phyloP scores from a whole-genome alignment of 1,140 invertebrate genomes.

The Drosophila erecta region DNA sequence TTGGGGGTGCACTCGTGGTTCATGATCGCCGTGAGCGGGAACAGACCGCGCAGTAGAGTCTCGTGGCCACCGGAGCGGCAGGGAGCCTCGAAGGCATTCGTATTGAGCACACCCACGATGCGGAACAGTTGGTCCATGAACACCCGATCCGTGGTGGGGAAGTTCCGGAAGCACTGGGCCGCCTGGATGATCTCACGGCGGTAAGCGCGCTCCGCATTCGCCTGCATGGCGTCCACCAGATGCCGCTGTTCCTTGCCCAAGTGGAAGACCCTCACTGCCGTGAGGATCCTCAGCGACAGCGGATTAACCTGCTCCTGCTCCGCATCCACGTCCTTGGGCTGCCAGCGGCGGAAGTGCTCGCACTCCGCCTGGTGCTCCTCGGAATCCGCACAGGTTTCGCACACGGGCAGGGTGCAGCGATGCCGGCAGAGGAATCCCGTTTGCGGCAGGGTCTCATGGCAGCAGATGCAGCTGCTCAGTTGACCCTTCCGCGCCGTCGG shows the following conservation, averaged over 20 bases:
- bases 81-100: slow-evolving; percentile 90
- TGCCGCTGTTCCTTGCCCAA: slow-evolving; percentile 86
- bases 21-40: slow-evolving; percentile 89
- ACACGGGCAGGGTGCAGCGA: slow-evolving; percentile 84
- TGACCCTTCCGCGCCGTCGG: slow-evolving; percentile 85
- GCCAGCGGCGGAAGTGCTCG: slow-evolving; percentile 86
- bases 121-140: slow-evolving; percentile 81
- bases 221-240: slow-evolving; percentile 86
- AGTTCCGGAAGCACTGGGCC: slow-evolving; percentile 86
- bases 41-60: slow-evolving; percentile 89
- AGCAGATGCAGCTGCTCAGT: slow-evolving; percentile 78
- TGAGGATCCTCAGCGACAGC: slow-evolving; percentile 86
- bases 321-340: slow-evolving; percentile 83
- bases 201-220: slow-evolving; percentile 86
- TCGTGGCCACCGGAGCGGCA: slow-evolving; percentile 84
- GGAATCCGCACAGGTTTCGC: slow-evolving; percentile 87
- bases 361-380: slow-evolving; percentile 87
- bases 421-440: slow-evolving; percentile 84
- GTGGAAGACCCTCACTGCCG: slow-evolving; percentile 87
- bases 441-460: slow-evolving; percentile 73
- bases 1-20: slow-evolving; percentile 92
- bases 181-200: slow-evolving; percentile 87
- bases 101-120: slow-evolving; percentile 88
- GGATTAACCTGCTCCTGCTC: slow-evolving; percentile 78
- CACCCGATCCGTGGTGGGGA: slow-evolving; percentile 84